Evolutionary conservation across 2,113 vertebrate species (phyloP), one percentile per base, ranked within the genome.

Genomic region (Dipodomys ordii): DNA sequence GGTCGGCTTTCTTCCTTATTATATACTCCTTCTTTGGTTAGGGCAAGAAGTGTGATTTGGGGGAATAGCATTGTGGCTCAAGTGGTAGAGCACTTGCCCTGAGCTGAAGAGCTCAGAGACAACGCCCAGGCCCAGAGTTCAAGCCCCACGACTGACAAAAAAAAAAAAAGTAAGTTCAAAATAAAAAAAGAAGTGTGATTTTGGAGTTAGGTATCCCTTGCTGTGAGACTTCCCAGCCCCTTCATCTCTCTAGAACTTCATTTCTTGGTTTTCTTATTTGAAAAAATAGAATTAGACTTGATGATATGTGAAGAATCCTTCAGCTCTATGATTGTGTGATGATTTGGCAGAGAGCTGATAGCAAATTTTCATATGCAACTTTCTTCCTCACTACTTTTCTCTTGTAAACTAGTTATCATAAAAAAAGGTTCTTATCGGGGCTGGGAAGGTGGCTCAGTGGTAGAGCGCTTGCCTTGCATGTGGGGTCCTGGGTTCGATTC

Each of bases 1-100:
- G 76, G 25, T 81, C 69, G 90, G 90, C 20, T 35, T 80, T 83
- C 39, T 69, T 92, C 46, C 65, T 90, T 79, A 64, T 90, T 79
- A 64, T 49, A 67, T 80, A 35, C 32, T 82, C 32, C 32, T 10
- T 57, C 67, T 83, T 80, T 13, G 73, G 1, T n/a, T 92, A 35
- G 39, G 7, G 6, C 13, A 88, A 85, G 64, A 62, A 88, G 15
- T 57, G 11, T 65, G 28, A 76, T 4, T 86, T 39, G 39, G 39
- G 39, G 39, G 5, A 39, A 39, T 39, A 39, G 39, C 39, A 39
- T 39, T 39, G 39, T 39, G 39, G 39, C 39, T 39, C 39, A 39
- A 39, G 39, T 39, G 39, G 39, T 39, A 39, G 39, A 39, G 39
- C 39, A 39, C 5, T 39, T 39, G 39, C 39, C 39, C 39, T 39